Base-by-base conservation (phyloP, 2,888 invertebrate species). In the Agriotes lineatus region DNA sequence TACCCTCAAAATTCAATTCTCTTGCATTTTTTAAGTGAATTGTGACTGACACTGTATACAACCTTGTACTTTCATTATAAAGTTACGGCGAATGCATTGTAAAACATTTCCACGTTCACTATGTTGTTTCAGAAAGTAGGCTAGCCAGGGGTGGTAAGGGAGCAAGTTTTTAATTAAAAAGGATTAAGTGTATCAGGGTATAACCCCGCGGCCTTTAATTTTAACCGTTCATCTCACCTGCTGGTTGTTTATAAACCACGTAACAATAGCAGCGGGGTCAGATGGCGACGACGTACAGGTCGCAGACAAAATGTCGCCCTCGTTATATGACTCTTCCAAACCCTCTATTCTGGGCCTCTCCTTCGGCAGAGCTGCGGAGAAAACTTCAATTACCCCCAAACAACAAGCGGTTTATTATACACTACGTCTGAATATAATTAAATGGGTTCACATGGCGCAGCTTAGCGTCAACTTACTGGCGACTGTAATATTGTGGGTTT, bases 401-500 rank as follows among this genome's bases (percentile, higher is more conserved):
- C 20, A 37, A 61, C 25, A 39, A 61, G 48, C 33, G 39, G 16
- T 52, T 62, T 45, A 50, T 61, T 61, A 52, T 56, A 39, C 56
- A 22, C 48, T 52, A 39, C 33, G 44, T 54, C 52, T 62, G 56
- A 44, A 63, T 33, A 64, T 35, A 19, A 52, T 57, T 57, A 48
- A 50, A 50, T 44, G 44, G 14, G 12, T 42, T 58, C 35, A 9
- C 33, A n/a, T 18, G 14, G 25, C 30, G 33, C 20, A n/a, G 45
- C 39, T 57, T 61, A 16, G 22, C 50, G 50, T 20, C 30, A 14
- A 69, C 83, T 77, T 76, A 87, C 87, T 86, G 77, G 86, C 84
- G 62, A 87, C 85, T n/a, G 85, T 86, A 85, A 87, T 85, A 74
- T 87, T 86, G 67, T 82, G 83, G 69, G 84, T 84, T 70, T 82